Evolutionary conservation across 2,113 vertebrate genomes (phyloP).

Genomic region (Aythya baeri): DNA sequence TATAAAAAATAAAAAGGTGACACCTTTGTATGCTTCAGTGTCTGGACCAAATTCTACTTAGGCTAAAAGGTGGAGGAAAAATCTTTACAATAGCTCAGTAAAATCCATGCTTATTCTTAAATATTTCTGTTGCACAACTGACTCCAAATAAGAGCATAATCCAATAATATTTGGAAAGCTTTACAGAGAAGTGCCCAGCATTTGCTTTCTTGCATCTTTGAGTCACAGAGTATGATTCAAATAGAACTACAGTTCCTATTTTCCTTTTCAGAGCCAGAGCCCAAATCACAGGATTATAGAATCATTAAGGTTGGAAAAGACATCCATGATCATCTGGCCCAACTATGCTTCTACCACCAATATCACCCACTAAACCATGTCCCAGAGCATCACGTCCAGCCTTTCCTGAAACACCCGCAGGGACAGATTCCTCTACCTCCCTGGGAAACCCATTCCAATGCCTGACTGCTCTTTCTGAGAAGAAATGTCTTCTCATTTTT

Average conservation of each 20-base stretch:
- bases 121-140: not conserved
- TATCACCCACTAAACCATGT: too few relatives aligned
- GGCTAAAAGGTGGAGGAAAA: not conserved
- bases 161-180: not conserved
- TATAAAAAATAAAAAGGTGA: conserved; percentile 5
- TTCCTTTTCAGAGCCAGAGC: not conserved
- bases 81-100: not conserved
- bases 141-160: not conserved
- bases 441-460: too few relatives aligned
- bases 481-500: too few relatives aligned
- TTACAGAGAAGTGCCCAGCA: not conserved
- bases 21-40: not conserved
- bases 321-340: too few relatives aligned
- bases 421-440: too few relatives aligned
- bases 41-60: conserved; percentile 8
- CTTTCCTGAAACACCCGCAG: too few relatives aligned
- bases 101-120: not conserved
- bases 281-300: not conserved
- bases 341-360: too few relatives aligned
- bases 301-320: too few relatives aligned
- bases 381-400: too few relatives aligned
- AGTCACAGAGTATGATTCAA: not conserved
- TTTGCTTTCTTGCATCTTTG: not conserved
- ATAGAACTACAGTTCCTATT: not conserved
- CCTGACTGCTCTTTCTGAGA: too few relatives aligned